Evolutionary conservation across 2,113 vertebrate species (phyloP).

Genomic region (Lagopus leucura): DNA sequence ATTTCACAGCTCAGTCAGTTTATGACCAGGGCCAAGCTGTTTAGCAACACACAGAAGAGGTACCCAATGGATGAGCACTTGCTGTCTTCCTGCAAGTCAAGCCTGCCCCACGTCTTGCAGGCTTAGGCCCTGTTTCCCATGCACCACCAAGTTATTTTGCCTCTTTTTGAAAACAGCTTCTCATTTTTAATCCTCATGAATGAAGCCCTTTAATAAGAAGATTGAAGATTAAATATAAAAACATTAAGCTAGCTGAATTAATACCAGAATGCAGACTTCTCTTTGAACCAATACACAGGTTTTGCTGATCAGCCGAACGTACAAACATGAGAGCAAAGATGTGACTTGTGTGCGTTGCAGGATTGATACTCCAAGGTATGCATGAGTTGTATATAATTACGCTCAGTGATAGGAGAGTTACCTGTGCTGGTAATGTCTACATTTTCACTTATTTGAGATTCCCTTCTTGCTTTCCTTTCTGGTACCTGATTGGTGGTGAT

Average conservation of each 20-base stretch:
- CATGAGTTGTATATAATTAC: fast-evolving
- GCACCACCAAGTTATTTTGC: background rate
- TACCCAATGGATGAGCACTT: background rate
- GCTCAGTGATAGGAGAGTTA: background rate
- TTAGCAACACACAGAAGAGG: background rate
- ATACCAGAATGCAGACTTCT: background rate
- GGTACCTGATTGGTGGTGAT: background rate
- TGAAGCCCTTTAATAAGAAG: background rate
- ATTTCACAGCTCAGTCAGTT: conserved; percentile 74
- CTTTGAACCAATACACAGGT: background rate
- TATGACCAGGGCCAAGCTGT: conserved; percentile 49
- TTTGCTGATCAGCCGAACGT: background rate
- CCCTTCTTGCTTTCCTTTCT: background rate
- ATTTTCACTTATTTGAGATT: background rate
- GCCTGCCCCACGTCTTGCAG: background rate
- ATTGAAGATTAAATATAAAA: background rate
- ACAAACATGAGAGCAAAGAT: background rate
- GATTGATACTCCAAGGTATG: background rate
- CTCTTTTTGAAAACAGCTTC: background rate
- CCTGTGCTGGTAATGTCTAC: background rate
- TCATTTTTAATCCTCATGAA: background rate
- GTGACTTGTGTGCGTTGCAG: background rate
- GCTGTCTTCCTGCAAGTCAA: background rate
- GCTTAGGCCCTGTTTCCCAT: background rate
- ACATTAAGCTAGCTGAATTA: background rate